Conservation (phyloP, 2,888 invertebrate genomes). For the Nasonia oneida region DNA sequence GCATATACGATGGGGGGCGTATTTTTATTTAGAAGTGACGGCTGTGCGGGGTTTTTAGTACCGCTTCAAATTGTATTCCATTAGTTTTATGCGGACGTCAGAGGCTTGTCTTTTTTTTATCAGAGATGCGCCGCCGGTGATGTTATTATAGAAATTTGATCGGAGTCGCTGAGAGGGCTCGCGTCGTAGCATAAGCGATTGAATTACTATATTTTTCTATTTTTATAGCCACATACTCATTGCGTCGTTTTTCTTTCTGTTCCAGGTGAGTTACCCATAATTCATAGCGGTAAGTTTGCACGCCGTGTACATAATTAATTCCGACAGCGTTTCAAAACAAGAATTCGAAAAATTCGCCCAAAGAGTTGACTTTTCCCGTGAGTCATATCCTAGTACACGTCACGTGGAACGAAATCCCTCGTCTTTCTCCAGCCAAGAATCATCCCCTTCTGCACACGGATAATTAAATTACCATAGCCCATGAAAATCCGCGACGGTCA, state of each 20-base stretch:
- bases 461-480: background rate
- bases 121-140: background rate
- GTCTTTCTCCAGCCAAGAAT: background rate
- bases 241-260: background rate
- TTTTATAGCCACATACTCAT: background rate
- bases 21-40: background rate
- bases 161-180: background rate
- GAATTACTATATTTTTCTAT: background rate
- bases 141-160: background rate
- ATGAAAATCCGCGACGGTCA: background rate
- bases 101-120: background rate
- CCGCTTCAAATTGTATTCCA: background rate
- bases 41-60: background rate
- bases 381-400: background rate
- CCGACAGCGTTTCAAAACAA: background rate
- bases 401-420: background rate
- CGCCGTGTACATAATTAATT: background rate
- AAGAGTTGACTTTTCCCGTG: background rate
- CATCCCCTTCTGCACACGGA: background rate
- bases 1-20: background rate
- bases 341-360: background rate
- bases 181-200: background rate
- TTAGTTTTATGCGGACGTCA: background rate
- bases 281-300: background rate
- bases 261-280: background rate